These are phyloP conservation scores for Cecidostiba fungosa DNA, from an alignment of 2,888 invertebrate genomes.

Conservation along the genomic window DNA sequence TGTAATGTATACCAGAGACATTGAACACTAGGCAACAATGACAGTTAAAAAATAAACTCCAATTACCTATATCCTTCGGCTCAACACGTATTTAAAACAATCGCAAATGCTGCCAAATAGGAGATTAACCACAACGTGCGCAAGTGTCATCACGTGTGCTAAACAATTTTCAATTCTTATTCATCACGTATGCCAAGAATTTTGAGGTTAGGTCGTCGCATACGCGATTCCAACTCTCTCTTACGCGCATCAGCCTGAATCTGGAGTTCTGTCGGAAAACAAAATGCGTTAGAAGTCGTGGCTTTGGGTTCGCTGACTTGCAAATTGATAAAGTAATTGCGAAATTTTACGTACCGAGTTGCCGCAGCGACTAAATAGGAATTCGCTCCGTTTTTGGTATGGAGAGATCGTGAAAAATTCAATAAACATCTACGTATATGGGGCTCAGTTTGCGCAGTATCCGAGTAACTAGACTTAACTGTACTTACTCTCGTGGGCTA, in stretches of 20 bases:
- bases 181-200: neutral
- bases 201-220: constrained; percentile 37
- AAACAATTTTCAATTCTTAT: constrained; percentile 28
- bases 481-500: neutral
- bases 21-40: neutral
- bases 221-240: neutral
- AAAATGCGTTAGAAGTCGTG: neutral
- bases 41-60: neutral
- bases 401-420: constrained; percentile 27
- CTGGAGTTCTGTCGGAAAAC: neutral
- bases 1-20: neutral
- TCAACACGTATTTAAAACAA: neutral
- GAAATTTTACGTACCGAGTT: constrained; percentile 7
- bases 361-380: neutral
- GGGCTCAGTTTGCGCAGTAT: too few relatives aligned
- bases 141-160: constrained; percentile 41
- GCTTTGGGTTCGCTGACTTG: neutral
- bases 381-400: constrained; percentile 15
- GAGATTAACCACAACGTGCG: constrained; percentile 18
- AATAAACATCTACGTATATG: constrained; percentile 39
- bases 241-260: neutral
- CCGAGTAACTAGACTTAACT: too few relatives aligned
- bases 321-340: neutral
- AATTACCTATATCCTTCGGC: constrained; percentile 1
- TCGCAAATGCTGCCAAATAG: neutral